Conservation (phyloP, 2,113 vertebrate species). For the Myiopsitta monachus region DNA sequence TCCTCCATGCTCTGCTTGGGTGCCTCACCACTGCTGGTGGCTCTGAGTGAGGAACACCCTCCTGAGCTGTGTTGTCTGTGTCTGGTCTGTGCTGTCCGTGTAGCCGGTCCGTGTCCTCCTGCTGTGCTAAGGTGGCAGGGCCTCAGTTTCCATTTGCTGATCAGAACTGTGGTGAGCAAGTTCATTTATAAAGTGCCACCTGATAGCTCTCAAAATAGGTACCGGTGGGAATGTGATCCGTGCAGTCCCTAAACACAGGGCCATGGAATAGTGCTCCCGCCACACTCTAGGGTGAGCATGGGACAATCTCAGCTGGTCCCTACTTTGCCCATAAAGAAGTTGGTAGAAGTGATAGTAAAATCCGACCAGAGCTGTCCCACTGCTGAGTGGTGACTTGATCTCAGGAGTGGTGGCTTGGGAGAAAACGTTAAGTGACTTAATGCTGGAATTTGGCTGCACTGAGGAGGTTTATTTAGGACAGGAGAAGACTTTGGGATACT, state of each 20-base stretch:
- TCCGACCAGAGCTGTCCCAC: background rate
- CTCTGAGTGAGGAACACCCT: background rate
- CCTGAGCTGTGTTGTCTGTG: background rate
- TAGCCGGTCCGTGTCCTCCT: background rate
- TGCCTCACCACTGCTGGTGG: background rate
- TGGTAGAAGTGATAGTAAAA: background rate
- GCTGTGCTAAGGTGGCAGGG: background rate
- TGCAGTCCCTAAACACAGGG: background rate
- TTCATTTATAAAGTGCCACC: conserved; percentile 1
- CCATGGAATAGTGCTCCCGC: background rate
- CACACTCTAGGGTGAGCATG: accelerated
- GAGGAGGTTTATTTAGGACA: background rate
- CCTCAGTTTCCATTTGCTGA: accelerated
- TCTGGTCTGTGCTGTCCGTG: background rate
- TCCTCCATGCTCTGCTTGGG: background rate
- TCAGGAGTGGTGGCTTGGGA: background rate
- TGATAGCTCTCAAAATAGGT: conserved; percentile 23
- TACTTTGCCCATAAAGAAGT: background rate
- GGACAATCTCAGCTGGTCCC: background rate
- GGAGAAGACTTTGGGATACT: background rate
- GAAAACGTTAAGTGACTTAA: background rate
- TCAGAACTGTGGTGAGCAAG: accelerated
- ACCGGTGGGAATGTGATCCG: background rate
- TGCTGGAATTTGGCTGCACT: background rate
- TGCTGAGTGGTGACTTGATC: background rate